Evolutionary conservation across 2,888 invertebrate species (phyloP), one percentile per base, ranked within the genome.

Genomic region (Melanargia galathea): DNA sequence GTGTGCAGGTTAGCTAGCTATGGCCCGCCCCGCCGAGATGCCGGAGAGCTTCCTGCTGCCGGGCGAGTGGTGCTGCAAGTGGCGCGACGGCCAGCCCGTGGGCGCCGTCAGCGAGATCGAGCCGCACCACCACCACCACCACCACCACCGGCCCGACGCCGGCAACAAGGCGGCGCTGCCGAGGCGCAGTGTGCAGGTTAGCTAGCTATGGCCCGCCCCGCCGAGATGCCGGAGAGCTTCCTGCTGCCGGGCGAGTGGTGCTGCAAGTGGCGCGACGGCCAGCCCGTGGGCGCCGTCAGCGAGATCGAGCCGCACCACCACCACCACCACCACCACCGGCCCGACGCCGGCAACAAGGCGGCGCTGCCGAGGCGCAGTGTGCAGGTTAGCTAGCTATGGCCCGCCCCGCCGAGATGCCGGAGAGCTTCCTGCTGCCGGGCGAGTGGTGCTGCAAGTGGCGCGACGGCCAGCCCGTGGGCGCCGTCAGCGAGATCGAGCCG

Each of bases 1-100:
- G 35, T 8, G 35, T 35, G 35, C 35, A 35, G 35, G 35, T 35
- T 6, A 35, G n/a, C n/a, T n/a, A n/a, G n/a, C n/a, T n/a, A n/a
- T n/a, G 11, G 24, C 24, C 3, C 24, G 24, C 3, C 24, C 35
- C 5, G 11, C 10, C 35, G 35, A 7, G 11, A 11, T 35, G 35
- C 35, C 35, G 35, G 35, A 35, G 35, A 35, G 35, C 35, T 35
- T 35, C 35, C 35, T 35, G 35, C 35, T 35, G 35, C 35, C 35
- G 5, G 35, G 35, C 35, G 35, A 35, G 35, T 35, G 35, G 35
- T 35, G 35, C 35, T 35, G 35, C 35, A 35, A 35, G 35, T 35
- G 35, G 35, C 10, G 7, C 35, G 11, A 35, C 35, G 35, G 35
- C 5, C 35, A 35, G 35, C 35, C 35, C 35, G 35, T 35, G 35